Percentiles rank a stretch among this genome's conserved stretches.
phyloP scores from a whole-genome alignment of 2,797 vertebrate genomes.

The Falco biarmicus region DNA sequence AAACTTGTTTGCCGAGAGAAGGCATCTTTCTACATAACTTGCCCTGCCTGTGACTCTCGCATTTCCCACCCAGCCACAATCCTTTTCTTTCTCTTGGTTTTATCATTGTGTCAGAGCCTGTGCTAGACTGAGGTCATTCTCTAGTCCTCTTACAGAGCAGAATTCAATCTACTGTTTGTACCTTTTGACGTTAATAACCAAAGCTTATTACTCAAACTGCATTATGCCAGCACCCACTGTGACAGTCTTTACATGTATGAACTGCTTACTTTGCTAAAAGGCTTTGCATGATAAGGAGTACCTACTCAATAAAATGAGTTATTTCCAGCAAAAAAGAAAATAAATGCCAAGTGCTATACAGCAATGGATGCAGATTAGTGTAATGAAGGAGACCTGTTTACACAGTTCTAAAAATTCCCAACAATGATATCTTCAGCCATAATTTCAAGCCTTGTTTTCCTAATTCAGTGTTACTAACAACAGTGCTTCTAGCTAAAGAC shows the following conservation, averaged over 20 bases:
- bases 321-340: background rate
- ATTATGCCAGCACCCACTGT: background rate
- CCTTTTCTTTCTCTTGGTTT: background rate
- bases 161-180: conserved; percentile 8
- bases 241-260: background rate
- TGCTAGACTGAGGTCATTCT: background rate
- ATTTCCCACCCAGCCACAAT: background rate
- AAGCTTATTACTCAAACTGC: background rate
- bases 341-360: background rate
- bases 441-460: background rate
- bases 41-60: background rate
- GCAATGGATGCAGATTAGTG: background rate
- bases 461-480: background rate
- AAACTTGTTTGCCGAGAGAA: background rate
- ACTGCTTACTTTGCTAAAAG: background rate
- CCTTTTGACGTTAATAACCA: conserved; percentile 23
- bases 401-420: background rate
- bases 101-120: background rate
- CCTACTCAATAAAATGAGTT: background rate
- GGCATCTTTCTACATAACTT: background rate
- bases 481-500: background rate
- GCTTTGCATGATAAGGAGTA: background rate
- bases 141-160: background rate
- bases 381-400: background rate
- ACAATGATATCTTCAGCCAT: background rate